A percentile compares a stretch with the other conserved stretches of the same genome.
These are phyloP conservation scores for Hyla sarda DNA, from an alignment of 2,113 vertebrate species.

Conservation along the genomic window DNA sequence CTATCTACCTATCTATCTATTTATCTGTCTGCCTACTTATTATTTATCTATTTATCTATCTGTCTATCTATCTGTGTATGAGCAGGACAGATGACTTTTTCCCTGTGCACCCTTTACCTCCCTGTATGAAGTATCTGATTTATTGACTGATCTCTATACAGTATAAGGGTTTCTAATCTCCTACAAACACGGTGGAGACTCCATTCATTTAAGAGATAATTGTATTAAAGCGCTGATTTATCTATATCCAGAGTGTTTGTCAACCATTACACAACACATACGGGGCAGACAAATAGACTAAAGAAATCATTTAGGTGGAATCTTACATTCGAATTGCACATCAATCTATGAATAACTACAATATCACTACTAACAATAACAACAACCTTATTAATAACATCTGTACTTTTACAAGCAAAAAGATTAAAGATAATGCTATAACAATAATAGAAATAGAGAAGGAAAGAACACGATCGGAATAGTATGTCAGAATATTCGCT, in stretches of 20 bases:
- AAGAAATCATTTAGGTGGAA: neutral
- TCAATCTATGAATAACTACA: neutral
- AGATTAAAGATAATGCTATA: too few species aligned
- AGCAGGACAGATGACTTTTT: too few species aligned
- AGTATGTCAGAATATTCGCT: too few species aligned
- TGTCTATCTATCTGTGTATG: neutral
- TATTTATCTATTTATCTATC: neutral
- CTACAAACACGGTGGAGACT: slow-evolving; percentile 79
- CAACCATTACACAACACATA: neutral
- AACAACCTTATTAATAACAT: too few species aligned
- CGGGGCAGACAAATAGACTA: neutral
- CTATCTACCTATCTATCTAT: neutral
- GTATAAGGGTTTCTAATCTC: slow-evolving; percentile 85
- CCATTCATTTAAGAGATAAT: slow-evolving; percentile 86
- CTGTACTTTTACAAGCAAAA: too few species aligned
- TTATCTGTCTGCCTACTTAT: neutral
- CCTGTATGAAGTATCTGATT: neutral
- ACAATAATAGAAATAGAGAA: too few species aligned
- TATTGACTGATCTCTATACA: slow-evolving; percentile 64
- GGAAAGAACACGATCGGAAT: too few species aligned
- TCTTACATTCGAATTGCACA: neutral
- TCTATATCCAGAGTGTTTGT: slow-evolving; percentile 43
- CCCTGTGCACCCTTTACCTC: too few species aligned
- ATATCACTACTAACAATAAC: too few species aligned
- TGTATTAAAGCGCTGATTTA: slow-evolving; percentile 73